These are phyloP conservation scores for Tetropium fuscum DNA, from an alignment of 2,888 invertebrate genomes.

Conservation along the genomic window DNA sequence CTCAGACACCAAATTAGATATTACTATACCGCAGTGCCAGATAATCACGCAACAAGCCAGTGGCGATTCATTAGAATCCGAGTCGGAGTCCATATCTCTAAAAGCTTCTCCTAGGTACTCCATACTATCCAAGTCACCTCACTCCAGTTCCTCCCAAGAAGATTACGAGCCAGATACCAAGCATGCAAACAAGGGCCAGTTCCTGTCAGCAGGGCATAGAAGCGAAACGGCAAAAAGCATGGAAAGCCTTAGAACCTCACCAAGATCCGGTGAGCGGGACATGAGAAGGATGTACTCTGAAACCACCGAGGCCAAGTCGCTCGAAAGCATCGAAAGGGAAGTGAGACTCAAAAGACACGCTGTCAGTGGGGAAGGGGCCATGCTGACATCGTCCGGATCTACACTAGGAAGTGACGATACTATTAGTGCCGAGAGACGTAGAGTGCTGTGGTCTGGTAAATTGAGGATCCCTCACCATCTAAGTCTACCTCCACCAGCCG, in stretches of 20 bases:
- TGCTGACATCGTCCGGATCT: slow-evolving; percentile 52
- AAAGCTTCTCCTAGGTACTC: slow-evolving; percentile 61
- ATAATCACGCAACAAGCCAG: slow-evolving; percentile 68
- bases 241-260: slow-evolving; percentile 76
- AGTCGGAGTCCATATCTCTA: slow-evolving; percentile 63
- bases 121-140: slow-evolving; percentile 61
- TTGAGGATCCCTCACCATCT: slow-evolving; percentile 76
- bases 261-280: slow-evolving; percentile 74
- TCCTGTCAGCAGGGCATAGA: slow-evolving; percentile 67
- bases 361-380: slow-evolving; percentile 72
- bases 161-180: slow-evolving; percentile 74
- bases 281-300: slow-evolving; percentile 68
- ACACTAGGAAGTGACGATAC: slow-evolving; percentile 54
- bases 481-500: slow-evolving; percentile 76
- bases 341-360: slow-evolving; percentile 71
- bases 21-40: slow-evolving; percentile 63
- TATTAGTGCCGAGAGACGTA: slow-evolving; percentile 73
- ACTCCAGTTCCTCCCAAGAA: slow-evolving; percentile 78
- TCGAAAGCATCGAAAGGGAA: slow-evolving; percentile 72
- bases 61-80: slow-evolving; percentile 71
- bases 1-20: slow-evolving; percentile 41
- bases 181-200: slow-evolving; percentile 66
- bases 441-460: slow-evolving; percentile 77
- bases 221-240: slow-evolving; percentile 76
- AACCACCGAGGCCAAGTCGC: slow-evolving; percentile 72